These are phyloP conservation scores for Uropsilus gracilis DNA, from an alignment of 2,113 vertebrate species.

Conservation along the genomic window DNA sequence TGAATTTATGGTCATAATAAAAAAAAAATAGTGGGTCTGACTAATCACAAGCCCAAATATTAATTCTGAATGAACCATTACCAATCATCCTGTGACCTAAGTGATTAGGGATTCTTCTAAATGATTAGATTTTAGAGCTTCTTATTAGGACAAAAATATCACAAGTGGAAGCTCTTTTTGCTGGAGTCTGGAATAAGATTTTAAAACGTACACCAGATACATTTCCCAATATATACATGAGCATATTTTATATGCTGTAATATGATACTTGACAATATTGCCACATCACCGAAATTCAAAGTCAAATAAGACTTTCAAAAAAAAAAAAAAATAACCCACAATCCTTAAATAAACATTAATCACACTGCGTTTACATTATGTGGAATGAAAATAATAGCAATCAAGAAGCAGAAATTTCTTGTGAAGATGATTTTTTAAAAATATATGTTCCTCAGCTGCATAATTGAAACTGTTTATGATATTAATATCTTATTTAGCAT, in stretches of 20 bases:
- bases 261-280: conserved; percentile 55
- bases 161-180: background rate
- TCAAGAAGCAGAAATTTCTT: conserved; percentile 11
- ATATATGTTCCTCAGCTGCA: background rate
- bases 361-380: conserved; percentile 41
- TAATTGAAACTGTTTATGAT: background rate
- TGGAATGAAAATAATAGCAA: conserved; percentile 67
- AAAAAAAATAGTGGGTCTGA: too few species aligned
- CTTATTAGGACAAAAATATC: background rate
- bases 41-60: background rate
- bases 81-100: background rate
- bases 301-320: conserved; percentile 45
- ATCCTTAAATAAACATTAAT: conserved; percentile 73
- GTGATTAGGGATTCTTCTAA: background rate
- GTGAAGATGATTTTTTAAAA: conserved; percentile 17
- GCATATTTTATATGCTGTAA: conserved; percentile 25
- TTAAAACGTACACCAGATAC: background rate
- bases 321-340: background rate
- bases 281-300: conserved; percentile 46
- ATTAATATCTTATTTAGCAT: background rate
- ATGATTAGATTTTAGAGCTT: background rate
- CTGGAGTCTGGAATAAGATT: background rate
- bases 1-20: background rate
- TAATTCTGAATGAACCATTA: background rate
- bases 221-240: conserved; percentile 28